Evolutionary conservation across 1,140 invertebrate genomes (phyloP).

Genomic region (Spodoptera frugiperda): DNA sequence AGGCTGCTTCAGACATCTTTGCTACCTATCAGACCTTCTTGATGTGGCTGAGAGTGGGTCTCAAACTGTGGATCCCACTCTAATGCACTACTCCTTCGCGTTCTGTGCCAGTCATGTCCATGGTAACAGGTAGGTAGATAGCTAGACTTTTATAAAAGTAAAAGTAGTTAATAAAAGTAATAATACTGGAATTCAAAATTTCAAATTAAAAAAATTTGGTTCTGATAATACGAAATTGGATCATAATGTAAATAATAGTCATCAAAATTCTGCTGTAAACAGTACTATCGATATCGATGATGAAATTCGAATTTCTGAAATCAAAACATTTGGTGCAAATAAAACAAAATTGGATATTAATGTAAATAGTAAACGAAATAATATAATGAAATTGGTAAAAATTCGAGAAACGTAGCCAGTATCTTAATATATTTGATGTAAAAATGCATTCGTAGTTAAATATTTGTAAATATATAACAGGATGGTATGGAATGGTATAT

Average conservation of each 20-base stretch:
- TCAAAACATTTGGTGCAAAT: no score
- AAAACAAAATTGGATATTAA: no score
- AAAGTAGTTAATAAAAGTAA: neutral
- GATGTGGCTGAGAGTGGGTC: conserved; percentile 97
- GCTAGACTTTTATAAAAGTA: conserved; percentile 5
- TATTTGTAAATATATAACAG: conserved; percentile 39
- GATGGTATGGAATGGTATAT: conserved; percentile 41
- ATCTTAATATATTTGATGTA: no score
- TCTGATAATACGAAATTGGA: no score
- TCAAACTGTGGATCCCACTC: conserved; percentile 98
- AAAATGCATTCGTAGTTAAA: conserved; percentile 20
- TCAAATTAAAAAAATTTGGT: no score
- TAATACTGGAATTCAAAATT: neutral
- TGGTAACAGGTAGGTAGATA: conserved; percentile 93
- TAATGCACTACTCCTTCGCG: conserved; percentile 99
- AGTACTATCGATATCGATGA: no score
- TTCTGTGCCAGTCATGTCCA: conserved; percentile 99
- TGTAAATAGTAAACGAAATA: no score
- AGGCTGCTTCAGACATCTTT: conserved; percentile 98
- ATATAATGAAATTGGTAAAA: no score
- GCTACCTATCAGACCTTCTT: conserved; percentile 97
- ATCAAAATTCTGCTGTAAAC: no score
- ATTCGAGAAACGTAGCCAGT: no score
- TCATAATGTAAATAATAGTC: no score
- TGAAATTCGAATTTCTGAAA: no score